Conservation (phyloP, 2,797 vertebrate species). For the Thaleichthys pacificus region DNA sequence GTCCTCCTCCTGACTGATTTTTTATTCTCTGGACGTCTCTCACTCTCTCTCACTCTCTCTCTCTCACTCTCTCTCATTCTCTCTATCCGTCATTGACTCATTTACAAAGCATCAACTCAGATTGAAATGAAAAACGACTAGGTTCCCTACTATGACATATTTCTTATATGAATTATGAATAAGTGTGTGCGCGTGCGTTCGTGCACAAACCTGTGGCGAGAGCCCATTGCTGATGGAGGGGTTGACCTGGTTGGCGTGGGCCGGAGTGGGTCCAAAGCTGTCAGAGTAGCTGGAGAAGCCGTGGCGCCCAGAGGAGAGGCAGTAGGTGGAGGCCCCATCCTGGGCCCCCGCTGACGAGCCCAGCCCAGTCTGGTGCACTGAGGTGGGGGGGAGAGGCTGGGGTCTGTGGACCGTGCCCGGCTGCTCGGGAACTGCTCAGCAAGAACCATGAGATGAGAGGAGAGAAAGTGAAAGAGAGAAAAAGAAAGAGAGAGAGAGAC, state of each 20-base stretch:
- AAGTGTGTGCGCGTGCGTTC: no score
- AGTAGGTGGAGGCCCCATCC: slow-evolving; percentile 89
- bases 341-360: slow-evolving; percentile 80
- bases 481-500: no score
- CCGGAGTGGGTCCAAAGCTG: slow-evolving; percentile 90
- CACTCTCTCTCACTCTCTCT: slow-evolving; percentile 2
- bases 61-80: not conserved
- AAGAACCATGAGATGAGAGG: no score
- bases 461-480: no score
- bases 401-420: slow-evolving; percentile 93
- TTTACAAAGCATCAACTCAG: slow-evolving; percentile 55
- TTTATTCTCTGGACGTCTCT: not conserved
- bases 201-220: slow-evolving; percentile 87
- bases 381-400: slow-evolving; percentile 96
- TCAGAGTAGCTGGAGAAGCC: slow-evolving; percentile 98
- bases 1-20: slow-evolving; percentile 22
- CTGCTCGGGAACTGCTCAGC: slow-evolving; percentile 57
- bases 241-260: slow-evolving; percentile 93
- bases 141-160: slow-evolving; percentile 53
- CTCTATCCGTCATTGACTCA: slow-evolving; percentile 53
- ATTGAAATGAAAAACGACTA: slow-evolving; percentile 63
- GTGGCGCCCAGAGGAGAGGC: slow-evolving; percentile 89
- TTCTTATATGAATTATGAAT: no score
- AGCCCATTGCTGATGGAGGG: slow-evolving; percentile 91
- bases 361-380: slow-evolving; percentile 83